Conservation (phyloP, 2,113 vertebrate species). For the Hoplias malabaricus region DNA sequence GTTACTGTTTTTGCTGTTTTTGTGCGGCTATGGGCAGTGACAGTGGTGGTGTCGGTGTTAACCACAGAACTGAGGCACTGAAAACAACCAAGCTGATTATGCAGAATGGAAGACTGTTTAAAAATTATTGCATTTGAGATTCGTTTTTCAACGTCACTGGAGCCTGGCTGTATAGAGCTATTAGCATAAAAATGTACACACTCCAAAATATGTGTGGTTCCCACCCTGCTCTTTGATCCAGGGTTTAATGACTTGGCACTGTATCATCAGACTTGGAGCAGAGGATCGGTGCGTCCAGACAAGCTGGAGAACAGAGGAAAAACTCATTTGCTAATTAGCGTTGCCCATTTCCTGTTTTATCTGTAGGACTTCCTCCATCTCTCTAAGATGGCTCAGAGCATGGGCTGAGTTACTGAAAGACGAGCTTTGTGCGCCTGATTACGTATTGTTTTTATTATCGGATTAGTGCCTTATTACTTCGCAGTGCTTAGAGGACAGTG, state of each 20-base stretch:
- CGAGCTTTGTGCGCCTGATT: neutral
- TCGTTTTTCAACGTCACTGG: neutral
- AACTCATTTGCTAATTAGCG: slow-evolving; percentile 25
- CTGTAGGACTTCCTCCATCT: slow-evolving; percentile 2
- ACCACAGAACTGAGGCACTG: too few relatives aligned
- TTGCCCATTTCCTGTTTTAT: slow-evolving; percentile 37
- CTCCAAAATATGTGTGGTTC: neutral
- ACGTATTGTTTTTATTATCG: neutral
- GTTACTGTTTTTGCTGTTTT: too few relatives aligned
- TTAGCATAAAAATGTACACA: neutral
- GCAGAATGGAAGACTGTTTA: neutral
- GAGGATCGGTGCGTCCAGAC: neutral
- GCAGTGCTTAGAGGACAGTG: neutral
- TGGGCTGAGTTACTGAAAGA: neutral
- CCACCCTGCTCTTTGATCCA: neutral
- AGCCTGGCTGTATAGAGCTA: neutral
- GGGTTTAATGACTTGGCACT: neutral
- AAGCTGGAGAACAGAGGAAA: neutral
- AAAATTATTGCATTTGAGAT: neutral
- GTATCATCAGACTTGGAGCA: neutral
- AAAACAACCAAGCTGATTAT: neutral
- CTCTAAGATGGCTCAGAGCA: neutral
- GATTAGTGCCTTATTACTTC: neutral
- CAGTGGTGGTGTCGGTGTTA: too few relatives aligned
- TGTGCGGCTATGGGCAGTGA: too few relatives aligned